Evolutionary conservation across 2,888 invertebrate species (phyloP).

Genomic region (Coecobrya sp.): DNA sequence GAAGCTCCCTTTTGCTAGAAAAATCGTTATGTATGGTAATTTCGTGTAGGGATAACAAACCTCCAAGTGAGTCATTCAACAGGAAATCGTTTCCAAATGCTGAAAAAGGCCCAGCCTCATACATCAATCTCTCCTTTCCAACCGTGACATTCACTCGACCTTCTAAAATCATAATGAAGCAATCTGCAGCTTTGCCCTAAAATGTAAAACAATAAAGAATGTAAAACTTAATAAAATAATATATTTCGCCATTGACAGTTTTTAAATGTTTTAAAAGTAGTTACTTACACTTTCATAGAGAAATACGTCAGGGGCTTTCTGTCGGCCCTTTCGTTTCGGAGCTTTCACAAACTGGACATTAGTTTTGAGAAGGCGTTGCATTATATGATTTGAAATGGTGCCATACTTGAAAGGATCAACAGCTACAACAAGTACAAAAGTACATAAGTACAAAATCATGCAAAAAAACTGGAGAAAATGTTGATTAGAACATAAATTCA

Average conservation of each 20-base stretch:
- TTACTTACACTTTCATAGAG: slow-evolving; percentile 82
- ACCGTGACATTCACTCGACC: slow-evolving; percentile 98
- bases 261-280: no score
- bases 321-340: slow-evolving; percentile 78
- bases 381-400: slow-evolving; percentile 94
- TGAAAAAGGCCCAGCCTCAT: slow-evolving; percentile 98
- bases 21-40: not conserved
- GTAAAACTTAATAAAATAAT: not conserved
- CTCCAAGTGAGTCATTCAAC: slow-evolving; percentile 55
- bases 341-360: slow-evolving; percentile 96
- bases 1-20: not conserved
- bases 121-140: slow-evolving; percentile 96
- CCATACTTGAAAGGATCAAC: slow-evolving; percentile 96
- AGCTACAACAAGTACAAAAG: slow-evolving; percentile 89
- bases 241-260: not conserved
- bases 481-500: no score
- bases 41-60: not conserved
- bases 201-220: slow-evolving; percentile 35
- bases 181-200: slow-evolving; percentile 91
- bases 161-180: slow-evolving; percentile 97
- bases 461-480: no score
- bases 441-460: no score
- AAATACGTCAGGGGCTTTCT: slow-evolving; percentile 63
- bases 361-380: slow-evolving; percentile 96
- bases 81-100: slow-evolving; percentile 94